Evolutionary conservation across 2,113 vertebrate genomes (phyloP), one percentile per base, ranked within the genome.

Genomic region (Ochotona princeps): DNA sequence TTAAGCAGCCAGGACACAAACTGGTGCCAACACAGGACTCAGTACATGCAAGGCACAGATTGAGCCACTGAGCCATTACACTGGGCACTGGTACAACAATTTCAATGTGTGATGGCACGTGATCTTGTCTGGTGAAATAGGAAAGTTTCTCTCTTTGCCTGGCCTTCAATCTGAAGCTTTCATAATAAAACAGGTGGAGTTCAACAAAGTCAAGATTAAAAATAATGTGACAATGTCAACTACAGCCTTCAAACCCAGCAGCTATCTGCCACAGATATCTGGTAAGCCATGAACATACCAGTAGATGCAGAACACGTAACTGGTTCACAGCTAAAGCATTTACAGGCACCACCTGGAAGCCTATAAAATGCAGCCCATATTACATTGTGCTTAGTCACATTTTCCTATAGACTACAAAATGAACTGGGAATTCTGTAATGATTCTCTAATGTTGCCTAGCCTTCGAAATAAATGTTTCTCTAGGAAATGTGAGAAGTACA

Each of bases 371-470:
- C 28, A 82, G 38, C 5, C 32, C 47, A 82, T 32, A 38, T 54
- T 26, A 49, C 10, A 20, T 91, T 57, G 26, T n/a, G 21, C 61
- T 66, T 75, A 86, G 26, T 28, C 25, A 61, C 44, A 91, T 8
- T 83, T 75, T 26, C n/a, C 38, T 91, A 35, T 44, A 47, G 75
- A 91, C 32, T 86, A 69, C 57, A 79, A 82, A 74, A 30, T 83
- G 21, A 12, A 30, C 20, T 11, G 12, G 14, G 21, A 86, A 86
- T 87, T 32, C 70, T 93, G 65, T 32, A 49, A 44, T 60, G 32
- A 51, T 51, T 74, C 70, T 47, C 28, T 78, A 5, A 70, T 67
- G 18, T 67, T 75, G n/a, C 61, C 57, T 7, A 67, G 20, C 54
- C 54, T 57, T 14, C 5, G 54, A 57, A 17, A 57, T 38, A 38